Evolutionary conservation across 2,113 vertebrate genomes (phyloP).

Genomic region (Plotosus lineatus): DNA sequence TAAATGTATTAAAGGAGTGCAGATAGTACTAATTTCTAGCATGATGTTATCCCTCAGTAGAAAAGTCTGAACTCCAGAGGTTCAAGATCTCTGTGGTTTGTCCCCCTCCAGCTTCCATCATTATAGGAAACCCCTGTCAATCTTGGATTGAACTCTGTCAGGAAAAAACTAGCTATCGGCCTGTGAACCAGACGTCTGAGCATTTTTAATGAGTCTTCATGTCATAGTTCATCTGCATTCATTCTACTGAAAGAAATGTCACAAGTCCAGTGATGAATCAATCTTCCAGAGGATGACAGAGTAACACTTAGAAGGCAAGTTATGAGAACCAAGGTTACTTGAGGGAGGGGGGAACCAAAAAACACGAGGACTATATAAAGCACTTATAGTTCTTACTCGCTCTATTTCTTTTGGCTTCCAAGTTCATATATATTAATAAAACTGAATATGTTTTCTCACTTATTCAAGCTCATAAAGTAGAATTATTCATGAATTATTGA

Average conservation of each 20-base stretch:
- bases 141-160: slow-evolving; percentile 55
- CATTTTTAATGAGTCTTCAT: slow-evolving; percentile 22
- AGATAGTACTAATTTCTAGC: slow-evolving; percentile 70
- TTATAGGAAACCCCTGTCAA: slow-evolving; percentile 60
- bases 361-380: background rate
- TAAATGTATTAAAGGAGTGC: slow-evolving; percentile 70
- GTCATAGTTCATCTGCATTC: slow-evolving; percentile 31
- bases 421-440: slow-evolving; percentile 57
- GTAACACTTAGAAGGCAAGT: background rate
- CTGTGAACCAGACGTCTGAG: slow-evolving; percentile 4
- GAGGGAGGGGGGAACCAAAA: background rate
- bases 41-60: slow-evolving; percentile 75
- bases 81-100: slow-evolving; percentile 76
- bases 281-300: slow-evolving; percentile 29
- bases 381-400: background rate
- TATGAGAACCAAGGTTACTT: slow-evolving; percentile 9
- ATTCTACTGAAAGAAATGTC: slow-evolving; percentile 23
- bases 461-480: slow-evolving; percentile 62
- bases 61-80: slow-evolving; percentile 78
- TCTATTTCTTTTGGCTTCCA: slow-evolving; percentile 27
- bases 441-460: slow-evolving; percentile 57
- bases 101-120: slow-evolving; percentile 77
- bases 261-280: slow-evolving; percentile 31
- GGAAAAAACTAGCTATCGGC: background rate
- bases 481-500: slow-evolving; percentile 72